Evolutionary conservation across 2,797 vertebrate genomes (phyloP).

Genomic region (Parauchenoglanis punctatus): DNA sequence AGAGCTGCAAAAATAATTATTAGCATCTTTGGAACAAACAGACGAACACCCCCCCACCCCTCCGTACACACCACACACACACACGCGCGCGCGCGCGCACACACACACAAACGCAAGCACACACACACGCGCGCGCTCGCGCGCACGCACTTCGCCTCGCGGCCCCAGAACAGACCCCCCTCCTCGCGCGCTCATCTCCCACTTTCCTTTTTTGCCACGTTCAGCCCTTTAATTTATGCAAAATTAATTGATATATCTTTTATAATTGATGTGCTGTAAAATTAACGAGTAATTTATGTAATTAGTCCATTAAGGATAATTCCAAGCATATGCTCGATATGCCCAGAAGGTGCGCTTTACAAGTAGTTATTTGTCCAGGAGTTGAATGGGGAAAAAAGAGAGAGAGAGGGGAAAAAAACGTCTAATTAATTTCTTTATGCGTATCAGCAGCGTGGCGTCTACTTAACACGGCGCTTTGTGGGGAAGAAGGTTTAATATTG

Average conservation of each 20-base stretch:
- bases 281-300: conserved; percentile 99
- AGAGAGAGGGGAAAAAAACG: conserved; percentile 62
- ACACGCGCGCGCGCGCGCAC: conserved; percentile 16
- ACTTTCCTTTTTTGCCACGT: conserved; percentile 76
- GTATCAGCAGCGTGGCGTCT: conserved; percentile 99
- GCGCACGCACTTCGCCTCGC: conserved; percentile 44
- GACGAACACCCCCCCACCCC: conserved; percentile 78
- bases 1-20: conserved; percentile 99
- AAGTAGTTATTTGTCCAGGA: conserved; percentile 99
- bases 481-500: conserved; percentile 99
- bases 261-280: conserved; percentile 99
- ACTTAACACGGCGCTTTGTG: conserved; percentile 99
- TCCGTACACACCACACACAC: conserved; percentile 15
- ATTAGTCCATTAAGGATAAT: conserved; percentile 99
- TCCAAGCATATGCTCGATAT: conserved; percentile 99
- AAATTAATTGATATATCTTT: conserved; percentile 99
- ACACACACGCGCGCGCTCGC: background rate
- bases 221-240: conserved; percentile 98
- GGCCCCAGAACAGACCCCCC: conserved; percentile 77
- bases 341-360: conserved; percentile 99
- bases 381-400: conserved; percentile 81
- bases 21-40: conserved; percentile 96
- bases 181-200: conserved; percentile 84
- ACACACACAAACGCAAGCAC: conserved; percentile 4
- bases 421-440: conserved; percentile 99